These are phyloP conservation scores for Catocala fraxini DNA, from an alignment of 2,888 invertebrate species.

Conservation along the genomic window DNA sequence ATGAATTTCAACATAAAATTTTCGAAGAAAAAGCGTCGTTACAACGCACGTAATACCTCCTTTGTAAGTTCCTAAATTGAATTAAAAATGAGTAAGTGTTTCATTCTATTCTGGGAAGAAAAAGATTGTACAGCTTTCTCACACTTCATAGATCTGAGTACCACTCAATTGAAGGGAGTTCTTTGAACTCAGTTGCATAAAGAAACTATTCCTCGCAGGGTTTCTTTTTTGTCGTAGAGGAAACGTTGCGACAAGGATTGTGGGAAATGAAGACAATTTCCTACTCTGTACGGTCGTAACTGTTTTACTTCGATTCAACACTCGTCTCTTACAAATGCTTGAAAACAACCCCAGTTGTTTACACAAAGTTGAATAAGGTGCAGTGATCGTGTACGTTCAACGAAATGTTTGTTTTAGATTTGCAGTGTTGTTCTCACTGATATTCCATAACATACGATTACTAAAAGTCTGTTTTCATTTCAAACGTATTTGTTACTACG, in stretches of 20 bases:
- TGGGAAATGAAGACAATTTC: slow-evolving; percentile 69
- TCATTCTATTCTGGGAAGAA: slow-evolving; percentile 21
- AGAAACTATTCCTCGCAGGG: slow-evolving; percentile 54
- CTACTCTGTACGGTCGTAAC: slow-evolving; percentile 50
- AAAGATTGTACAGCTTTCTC: slow-evolving; percentile 48
- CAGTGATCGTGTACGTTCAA: slow-evolving; percentile 21
- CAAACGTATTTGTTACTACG: slow-evolving; percentile 29
- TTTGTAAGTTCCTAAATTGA: slow-evolving; percentile 23
- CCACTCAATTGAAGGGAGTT: slow-evolving; percentile 58
- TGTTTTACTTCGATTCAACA: slow-evolving; percentile 53
- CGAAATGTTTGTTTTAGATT: slow-evolving; percentile 22
- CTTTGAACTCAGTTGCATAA: slow-evolving; percentile 66
- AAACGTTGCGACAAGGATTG: slow-evolving; percentile 57
- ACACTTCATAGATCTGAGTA: slow-evolving; percentile 57
- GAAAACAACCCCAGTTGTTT: slow-evolving; percentile 37
- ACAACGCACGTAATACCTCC: background rate
- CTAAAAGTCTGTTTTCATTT: slow-evolving; percentile 11
- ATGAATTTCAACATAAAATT: slow-evolving; percentile 7
- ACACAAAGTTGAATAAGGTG: slow-evolving; percentile 34
- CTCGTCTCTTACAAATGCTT: slow-evolving; percentile 44
- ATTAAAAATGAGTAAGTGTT: slow-evolving; percentile 19
- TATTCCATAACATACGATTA: slow-evolving; percentile 13
- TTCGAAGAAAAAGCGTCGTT: slow-evolving; percentile 6
- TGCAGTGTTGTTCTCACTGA: slow-evolving; percentile 3
- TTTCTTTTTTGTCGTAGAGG: slow-evolving; percentile 54